Base-by-base conservation (phyloP, 2,888 invertebrate genomes). In the Drosophila monieri region DNA sequence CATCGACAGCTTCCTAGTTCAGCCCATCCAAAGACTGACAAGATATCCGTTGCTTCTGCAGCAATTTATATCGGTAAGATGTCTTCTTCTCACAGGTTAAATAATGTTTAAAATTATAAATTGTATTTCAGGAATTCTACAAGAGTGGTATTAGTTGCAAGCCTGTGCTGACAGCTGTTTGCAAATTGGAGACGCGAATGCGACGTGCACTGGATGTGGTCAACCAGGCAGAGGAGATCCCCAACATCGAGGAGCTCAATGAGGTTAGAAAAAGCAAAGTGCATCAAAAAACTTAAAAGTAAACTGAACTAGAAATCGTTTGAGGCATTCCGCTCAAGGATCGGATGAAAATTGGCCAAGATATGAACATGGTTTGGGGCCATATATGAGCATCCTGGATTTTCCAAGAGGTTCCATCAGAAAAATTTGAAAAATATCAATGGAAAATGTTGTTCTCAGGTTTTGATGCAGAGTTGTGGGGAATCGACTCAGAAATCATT, bases 21-120 rank as follows among this genome's bases (percentile, higher is more conserved):
- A 92, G 85, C 91, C 91, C 77, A 91, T 92, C 61, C 91, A 92
- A 90, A 90, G 91, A 90, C 89, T 92, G 88, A 91, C 92, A 56
- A 85, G 91, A 70, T 92, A 92, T 90, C 90, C 90, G 4, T 79
- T 92, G 76, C 80, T 92, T 27, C 54, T 92, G 57, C 90, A 90
- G 73, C 90, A 91, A 80, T 89, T 92, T 39, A 91, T 91, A 80
- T 86, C 89, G 74, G 91, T 91, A 73, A 78, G 85, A 21, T 15
- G 10, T 9, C 1, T 8, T 18, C 18, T n/a, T 41, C 9, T 27
- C 9, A 27, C 8, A 27, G 6, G 3, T 27, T 32, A n/a, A 6
- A 9, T 15, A 6, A 3, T 9, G 25, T 3, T 3, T 15, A 1
- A n/a, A 2, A 3, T 6, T 6, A 25, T 0, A 1, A 41, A 12